phyloP scores from a whole-genome alignment of 2,113 vertebrate species.

The Ctenomys sociabilis region DNA sequence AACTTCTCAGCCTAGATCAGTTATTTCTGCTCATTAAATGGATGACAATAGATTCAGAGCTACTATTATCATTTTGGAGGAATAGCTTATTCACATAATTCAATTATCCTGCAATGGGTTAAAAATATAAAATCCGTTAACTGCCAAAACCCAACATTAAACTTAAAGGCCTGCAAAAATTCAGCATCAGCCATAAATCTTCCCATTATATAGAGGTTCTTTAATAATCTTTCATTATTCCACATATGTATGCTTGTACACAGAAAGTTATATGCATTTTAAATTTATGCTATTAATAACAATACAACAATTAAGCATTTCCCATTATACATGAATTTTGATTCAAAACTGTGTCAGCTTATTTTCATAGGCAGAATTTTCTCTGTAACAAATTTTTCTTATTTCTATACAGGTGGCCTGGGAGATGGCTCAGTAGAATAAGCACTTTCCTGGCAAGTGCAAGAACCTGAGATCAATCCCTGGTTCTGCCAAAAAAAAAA shows the following conservation, averaged over 20 bases:
- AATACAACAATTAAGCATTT: background rate
- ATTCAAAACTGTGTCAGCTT: background rate
- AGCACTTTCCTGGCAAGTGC: too few relatives aligned
- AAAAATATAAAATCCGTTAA: slow-evolving; percentile 27
- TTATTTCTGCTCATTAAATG: background rate
- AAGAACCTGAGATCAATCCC: too few relatives aligned
- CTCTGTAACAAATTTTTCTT: background rate
- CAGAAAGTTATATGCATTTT: background rate
- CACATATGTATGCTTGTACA: background rate
- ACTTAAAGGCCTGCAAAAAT: slow-evolving; percentile 15
- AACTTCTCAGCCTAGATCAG: background rate
- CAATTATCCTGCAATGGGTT: background rate
- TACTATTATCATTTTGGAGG: background rate
- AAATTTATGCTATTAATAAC: background rate
- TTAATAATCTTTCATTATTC: background rate
- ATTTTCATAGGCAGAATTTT: slow-evolving; percentile 16
- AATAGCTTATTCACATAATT: background rate
- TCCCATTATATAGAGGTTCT: background rate
- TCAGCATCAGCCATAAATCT: background rate
- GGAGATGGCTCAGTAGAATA: too few relatives aligned
- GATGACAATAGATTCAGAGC: slow-evolving; percentile 18
- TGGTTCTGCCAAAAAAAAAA: too few relatives aligned
- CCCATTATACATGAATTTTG: background rate
- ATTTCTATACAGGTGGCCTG: background rate
- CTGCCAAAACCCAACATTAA: background rate